Evolutionary conservation across 2,113 vertebrate species (phyloP).

Genomic region (Poecilia latipinna): DNA sequence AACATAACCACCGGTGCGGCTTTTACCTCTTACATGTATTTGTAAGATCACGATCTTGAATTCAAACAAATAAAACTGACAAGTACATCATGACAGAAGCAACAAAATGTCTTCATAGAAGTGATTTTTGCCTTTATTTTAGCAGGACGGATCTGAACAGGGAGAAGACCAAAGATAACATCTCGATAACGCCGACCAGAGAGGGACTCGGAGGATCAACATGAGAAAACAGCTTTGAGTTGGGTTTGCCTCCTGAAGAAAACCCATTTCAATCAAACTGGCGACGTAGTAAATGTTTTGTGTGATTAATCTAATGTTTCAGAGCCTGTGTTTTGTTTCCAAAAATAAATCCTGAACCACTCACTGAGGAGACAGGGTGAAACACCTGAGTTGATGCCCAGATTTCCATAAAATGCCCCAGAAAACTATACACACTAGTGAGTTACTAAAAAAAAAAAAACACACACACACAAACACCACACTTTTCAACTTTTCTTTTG

Average conservation of each 20-base stretch:
- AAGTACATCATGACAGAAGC: background rate
- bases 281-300: constrained; percentile 8
- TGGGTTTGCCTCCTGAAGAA: background rate
- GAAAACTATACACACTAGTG: background rate
- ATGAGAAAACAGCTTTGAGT: background rate
- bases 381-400: background rate
- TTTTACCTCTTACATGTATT: background rate
- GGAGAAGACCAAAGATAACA: background rate
- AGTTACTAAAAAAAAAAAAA: background rate
- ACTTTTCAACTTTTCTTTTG: background rate
- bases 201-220: constrained; percentile 8
- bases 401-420: background rate
- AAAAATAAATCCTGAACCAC: too few relatives aligned
- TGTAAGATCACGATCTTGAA: background rate
- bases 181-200: constrained; percentile 6
- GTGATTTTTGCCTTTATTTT: background rate
- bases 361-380: too few relatives aligned
- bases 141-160: constrained; percentile 9
- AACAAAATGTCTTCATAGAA: background rate
- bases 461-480: background rate
- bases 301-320: constrained; percentile 8
- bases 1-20: background rate
- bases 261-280: background rate
- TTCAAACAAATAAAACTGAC: background rate
- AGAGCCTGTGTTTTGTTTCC: background rate